Conservation (phyloP, 1,140 invertebrate species). For the Monomorium pharaonis region DNA sequence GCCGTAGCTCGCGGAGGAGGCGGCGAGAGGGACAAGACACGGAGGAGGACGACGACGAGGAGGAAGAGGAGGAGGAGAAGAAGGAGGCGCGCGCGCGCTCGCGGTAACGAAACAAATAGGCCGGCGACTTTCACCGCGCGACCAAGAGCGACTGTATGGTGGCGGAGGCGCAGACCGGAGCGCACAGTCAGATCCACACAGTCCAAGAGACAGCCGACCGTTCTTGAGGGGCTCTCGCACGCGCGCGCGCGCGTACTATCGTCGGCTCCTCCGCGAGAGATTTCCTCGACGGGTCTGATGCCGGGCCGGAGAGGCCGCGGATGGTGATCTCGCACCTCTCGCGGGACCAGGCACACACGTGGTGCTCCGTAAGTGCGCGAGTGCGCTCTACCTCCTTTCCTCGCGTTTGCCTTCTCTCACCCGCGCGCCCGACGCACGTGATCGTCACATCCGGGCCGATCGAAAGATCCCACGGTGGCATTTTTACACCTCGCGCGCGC, state of each 20-base stretch:
- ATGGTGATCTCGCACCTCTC: slow-evolving; percentile 29
- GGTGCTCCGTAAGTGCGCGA: slow-evolving; percentile 29
- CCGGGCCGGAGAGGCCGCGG: too few relatives aligned
- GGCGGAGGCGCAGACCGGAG: slow-evolving; percentile 59
- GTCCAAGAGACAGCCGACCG: slow-evolving; percentile 27
- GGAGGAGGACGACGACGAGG: slow-evolving; percentile 20
- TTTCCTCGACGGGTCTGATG: background rate
- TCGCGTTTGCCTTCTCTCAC: background rate
- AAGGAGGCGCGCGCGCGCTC: slow-evolving; percentile 65
- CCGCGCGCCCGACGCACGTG: slow-evolving; percentile 66
- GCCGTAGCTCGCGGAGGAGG: background rate
- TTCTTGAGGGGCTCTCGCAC: background rate
- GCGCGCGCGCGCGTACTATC: background rate
- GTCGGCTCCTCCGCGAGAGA: slow-evolving; percentile 19
- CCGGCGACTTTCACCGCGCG: slow-evolving; percentile 82
- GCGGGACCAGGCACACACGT: slow-evolving; percentile 22
- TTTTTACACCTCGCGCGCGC: background rate
- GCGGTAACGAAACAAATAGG: slow-evolving; percentile 82
- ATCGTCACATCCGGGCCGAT: background rate
- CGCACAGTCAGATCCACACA: slow-evolving; percentile 55
- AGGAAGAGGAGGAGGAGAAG: too few relatives aligned
- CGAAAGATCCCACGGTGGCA: slow-evolving; percentile 13
- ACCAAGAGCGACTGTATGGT: slow-evolving; percentile 66
- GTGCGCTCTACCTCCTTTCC: too few relatives aligned
- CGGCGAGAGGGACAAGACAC: background rate